Evolutionary conservation across 2,888 invertebrate genomes (phyloP).

Genomic region (Omphaloscelis lunosa): DNA sequence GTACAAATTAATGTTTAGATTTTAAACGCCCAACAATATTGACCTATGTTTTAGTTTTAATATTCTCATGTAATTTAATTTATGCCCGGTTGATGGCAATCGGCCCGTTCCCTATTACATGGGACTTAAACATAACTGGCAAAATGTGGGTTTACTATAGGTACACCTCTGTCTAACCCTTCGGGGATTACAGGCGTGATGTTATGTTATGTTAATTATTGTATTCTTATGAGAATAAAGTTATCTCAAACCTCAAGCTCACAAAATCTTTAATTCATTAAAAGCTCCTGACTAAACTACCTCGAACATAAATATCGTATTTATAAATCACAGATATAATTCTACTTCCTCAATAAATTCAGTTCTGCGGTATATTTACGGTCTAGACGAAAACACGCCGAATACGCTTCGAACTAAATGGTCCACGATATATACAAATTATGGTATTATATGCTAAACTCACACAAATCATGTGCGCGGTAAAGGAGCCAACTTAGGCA

Average conservation of each 20-base stretch:
- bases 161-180: too few species aligned
- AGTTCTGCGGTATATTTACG: conserved; percentile 56
- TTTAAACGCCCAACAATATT: too few species aligned
- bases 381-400: conserved; percentile 58
- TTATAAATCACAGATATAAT: conserved; percentile 53
- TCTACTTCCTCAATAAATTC: conserved; percentile 59
- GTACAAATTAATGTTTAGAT: too few species aligned
- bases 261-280: conserved; percentile 16
- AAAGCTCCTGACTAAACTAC: conserved; percentile 29
- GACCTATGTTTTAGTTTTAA: too few species aligned
- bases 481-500: conserved; percentile 76
- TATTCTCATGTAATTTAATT: too few species aligned
- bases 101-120: too few species aligned
- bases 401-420: conserved; percentile 57
- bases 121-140: too few species aligned
- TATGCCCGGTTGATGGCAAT: too few species aligned
- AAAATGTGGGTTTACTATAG: too few species aligned
- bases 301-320: conserved; percentile 28
- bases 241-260: not conserved
- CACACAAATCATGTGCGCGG: conserved; percentile 74
- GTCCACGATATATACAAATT: conserved; percentile 67
- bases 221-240: too few species aligned
- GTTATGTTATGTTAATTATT: too few species aligned
- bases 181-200: too few species aligned
- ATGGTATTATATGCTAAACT: conserved; percentile 68